A percentile compares a stretch with the other conserved stretches of the same genome.
These are phyloP conservation scores for Thomomys bottae DNA, from an alignment of 2,113 vertebrate genomes.

Conservation along the genomic window DNA sequence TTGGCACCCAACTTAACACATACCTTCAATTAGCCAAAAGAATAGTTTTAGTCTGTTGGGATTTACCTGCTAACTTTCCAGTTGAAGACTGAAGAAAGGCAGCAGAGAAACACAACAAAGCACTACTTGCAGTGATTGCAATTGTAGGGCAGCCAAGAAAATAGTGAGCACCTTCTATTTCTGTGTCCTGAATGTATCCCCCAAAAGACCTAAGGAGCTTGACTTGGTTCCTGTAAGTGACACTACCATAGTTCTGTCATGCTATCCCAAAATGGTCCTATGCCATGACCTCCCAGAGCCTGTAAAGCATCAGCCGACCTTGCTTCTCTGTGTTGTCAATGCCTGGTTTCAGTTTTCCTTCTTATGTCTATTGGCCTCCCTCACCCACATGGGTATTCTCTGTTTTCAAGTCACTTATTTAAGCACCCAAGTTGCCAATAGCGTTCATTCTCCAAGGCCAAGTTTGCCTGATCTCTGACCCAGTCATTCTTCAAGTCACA, in stretches of 20 bases:
- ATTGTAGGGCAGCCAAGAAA: background rate
- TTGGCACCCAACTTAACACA: background rate
- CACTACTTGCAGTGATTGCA: background rate
- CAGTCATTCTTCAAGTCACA: too few relatives aligned
- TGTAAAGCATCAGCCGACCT: accelerated
- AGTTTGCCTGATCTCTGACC: too few relatives aligned
- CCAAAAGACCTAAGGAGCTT: background rate
- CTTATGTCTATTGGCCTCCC: too few relatives aligned
- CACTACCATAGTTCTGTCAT: background rate
- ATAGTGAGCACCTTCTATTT: too few relatives aligned
- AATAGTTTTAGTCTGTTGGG: background rate
- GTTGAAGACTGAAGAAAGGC: background rate
- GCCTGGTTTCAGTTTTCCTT: background rate
- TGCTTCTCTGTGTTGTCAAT: background rate
- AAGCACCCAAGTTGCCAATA: background rate
- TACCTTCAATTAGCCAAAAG: background rate
- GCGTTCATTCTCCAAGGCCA: background rate
- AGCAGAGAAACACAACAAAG: background rate
- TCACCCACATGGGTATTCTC: background rate
- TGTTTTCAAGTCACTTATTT: background rate
- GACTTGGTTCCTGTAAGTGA: too few relatives aligned
- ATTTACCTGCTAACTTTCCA: background rate
- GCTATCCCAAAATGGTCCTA: too few relatives aligned
- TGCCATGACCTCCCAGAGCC: background rate
- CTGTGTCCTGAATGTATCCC: background rate